Evolutionary conservation across 1,140 invertebrate genomes (phyloP).

Genomic region (Phortica variegata): DNA sequence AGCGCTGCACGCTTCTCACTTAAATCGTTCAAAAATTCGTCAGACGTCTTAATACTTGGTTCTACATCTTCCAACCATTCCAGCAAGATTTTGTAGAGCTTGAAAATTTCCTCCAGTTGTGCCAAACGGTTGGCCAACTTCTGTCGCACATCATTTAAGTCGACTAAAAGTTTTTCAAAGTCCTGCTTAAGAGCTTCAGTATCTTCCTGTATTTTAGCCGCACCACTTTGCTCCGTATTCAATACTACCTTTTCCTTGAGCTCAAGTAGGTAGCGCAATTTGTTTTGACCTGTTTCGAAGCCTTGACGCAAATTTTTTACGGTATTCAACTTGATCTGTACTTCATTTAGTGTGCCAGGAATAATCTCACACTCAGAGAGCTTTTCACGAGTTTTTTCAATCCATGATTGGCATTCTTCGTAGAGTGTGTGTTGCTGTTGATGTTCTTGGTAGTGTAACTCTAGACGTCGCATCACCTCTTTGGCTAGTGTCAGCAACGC

Average conservation of each 20-base stretch:
- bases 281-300: conserved; percentile 88
- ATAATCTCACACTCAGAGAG: conserved; percentile 74
- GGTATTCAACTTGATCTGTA: conserved; percentile 79
- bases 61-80: conserved; percentile 87
- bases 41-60: conserved; percentile 73
- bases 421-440: conserved; percentile 86
- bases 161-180: conserved; percentile 80
- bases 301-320: conserved; percentile 82
- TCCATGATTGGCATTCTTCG: conserved; percentile 89
- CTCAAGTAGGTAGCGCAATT: conserved; percentile 84
- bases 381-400: conserved; percentile 82
- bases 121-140: conserved; percentile 69
- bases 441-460: conserved; percentile 89
- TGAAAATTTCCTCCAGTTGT: conserved; percentile 82
- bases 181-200: conserved; percentile 84
- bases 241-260: conserved; percentile 89
- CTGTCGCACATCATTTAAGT: conserved; percentile 76
- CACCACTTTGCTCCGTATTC: conserved; percentile 85
- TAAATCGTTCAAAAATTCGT: conserved; percentile 76
- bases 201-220: conserved; percentile 84
- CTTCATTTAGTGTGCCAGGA: conserved; percentile 74
- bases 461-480: conserved; percentile 87
- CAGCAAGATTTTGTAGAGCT: conserved; percentile 71
- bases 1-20: conserved; percentile 85
- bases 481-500: conserved; percentile 87